phyloP scores from a whole-genome alignment of 2,797 vertebrate species.

The Delichon dasypus region DNA sequence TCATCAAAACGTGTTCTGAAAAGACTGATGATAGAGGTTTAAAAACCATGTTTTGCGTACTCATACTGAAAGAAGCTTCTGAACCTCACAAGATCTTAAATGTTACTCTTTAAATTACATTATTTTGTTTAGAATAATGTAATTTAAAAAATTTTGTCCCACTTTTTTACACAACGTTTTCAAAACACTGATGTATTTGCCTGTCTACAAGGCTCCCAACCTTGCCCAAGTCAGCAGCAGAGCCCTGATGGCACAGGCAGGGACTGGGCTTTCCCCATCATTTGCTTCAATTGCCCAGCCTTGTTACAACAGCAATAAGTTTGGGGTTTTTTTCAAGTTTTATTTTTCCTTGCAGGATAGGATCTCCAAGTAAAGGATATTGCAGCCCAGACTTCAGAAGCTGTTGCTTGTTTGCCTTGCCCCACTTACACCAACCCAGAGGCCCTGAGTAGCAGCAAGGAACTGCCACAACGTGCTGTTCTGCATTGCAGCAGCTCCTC shows the following conservation, averaged over 20 bases:
- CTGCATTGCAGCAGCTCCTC: not conserved
- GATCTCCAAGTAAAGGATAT: not conserved
- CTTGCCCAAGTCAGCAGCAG: not conserved
- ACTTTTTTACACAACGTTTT: not conserved
- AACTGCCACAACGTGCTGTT: not conserved
- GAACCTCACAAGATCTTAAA: not conserved
- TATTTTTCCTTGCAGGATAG: not conserved
- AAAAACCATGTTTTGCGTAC: not conserved
- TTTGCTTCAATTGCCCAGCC: not conserved
- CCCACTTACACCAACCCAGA: not conserved
- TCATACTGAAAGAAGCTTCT: not conserved
- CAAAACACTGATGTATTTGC: not conserved
- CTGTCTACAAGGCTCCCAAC: not conserved
- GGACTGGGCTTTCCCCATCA: not conserved
- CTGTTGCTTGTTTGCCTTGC: not conserved
- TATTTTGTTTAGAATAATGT: not conserved
- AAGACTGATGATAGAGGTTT: not conserved
- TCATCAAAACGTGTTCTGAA: not conserved
- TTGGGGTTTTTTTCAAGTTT: not conserved
- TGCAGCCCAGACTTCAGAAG: not conserved
- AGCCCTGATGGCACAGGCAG: not conserved
- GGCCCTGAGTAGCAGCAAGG: accelerated
- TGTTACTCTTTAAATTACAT: not conserved
- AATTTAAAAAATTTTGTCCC: not conserved
- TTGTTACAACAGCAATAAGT: not conserved